phyloP scores from a whole-genome alignment of 2,797 vertebrate genomes.

The Linurgus olivaceus region DNA sequence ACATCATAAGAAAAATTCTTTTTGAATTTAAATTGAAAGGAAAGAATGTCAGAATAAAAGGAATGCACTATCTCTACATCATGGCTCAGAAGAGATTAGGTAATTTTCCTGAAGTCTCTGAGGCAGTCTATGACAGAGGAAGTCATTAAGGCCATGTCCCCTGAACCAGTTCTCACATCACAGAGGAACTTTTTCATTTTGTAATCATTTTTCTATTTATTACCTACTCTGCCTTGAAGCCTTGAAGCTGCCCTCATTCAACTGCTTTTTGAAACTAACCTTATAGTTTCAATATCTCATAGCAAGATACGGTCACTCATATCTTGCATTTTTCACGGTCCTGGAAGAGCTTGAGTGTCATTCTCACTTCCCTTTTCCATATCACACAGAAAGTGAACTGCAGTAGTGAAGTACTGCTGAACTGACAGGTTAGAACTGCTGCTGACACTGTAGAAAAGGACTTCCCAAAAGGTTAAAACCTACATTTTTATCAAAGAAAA shows the following conservation, averaged over 20 bases:
- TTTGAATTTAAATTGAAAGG: neutral
- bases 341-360: slow-evolving; percentile 10
- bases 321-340: slow-evolving; percentile 30
- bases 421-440: slow-evolving; percentile 70
- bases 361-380: slow-evolving; percentile 44
- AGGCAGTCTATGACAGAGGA: slow-evolving; percentile 21
- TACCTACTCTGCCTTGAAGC: slow-evolving; percentile 35
- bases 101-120: slow-evolving; percentile 16
- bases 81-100: neutral
- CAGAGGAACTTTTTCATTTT: slow-evolving; percentile 33
- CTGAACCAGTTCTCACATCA: neutral
- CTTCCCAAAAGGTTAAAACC: slow-evolving; percentile 71
- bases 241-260: slow-evolving; percentile 17
- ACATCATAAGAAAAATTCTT: neutral
- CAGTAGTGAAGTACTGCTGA: slow-evolving; percentile 70
- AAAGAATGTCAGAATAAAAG: neutral
- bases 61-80: neutral
- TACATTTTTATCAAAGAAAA: slow-evolving; percentile 74
- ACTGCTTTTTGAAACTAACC: neutral
- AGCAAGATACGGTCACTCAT: neutral
- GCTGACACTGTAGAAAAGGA: slow-evolving; percentile 70
- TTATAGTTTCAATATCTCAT: neutral
- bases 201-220: slow-evolving; percentile 53
- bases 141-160: slow-evolving; percentile 12
- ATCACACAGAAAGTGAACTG: slow-evolving; percentile 47